Percentiles rank a stretch among this genome's conserved stretches.
These are phyloP conservation scores for Drosophila atripex DNA, from an alignment of 2,888 invertebrate genomes.

Conservation along the genomic window DNA sequence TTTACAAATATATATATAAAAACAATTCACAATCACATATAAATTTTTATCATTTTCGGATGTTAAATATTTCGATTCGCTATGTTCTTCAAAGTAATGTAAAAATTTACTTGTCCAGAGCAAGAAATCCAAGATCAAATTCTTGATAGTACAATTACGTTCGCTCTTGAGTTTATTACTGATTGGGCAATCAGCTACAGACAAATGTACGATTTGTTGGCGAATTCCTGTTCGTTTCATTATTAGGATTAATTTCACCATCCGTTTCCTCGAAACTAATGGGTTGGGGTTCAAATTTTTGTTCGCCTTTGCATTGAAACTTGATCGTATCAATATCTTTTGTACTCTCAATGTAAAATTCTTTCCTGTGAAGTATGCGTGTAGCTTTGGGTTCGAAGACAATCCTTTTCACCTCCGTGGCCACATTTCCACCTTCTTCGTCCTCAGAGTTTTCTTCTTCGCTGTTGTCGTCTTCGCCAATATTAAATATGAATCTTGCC, in stretches of 20 bases:
- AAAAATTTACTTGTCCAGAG: constrained; percentile 76
- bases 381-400: constrained; percentile 58
- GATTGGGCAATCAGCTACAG: constrained; percentile 60
- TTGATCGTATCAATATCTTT: constrained; percentile 74
- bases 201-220: constrained; percentile 36
- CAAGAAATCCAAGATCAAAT: constrained; percentile 75
- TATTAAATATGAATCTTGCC: constrained; percentile 67
- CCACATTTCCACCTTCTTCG: constrained; percentile 37
- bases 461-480: constrained; percentile 64
- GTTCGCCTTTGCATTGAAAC: constrained; percentile 59
- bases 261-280: constrained; percentile 13
- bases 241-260: constrained; percentile 20
- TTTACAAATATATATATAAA: constrained; percentile 74
- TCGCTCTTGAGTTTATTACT: constrained; percentile 13
- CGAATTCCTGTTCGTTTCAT: constrained; percentile 19
- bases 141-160: constrained; percentile 43
- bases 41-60: constrained; percentile 73
- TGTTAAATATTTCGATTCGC: constrained; percentile 76
- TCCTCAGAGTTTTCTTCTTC: constrained; percentile 65
- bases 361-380: constrained; percentile 53
- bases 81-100: constrained; percentile 72
- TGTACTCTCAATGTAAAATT: constrained; percentile 74
- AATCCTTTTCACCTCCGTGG: constrained; percentile 34
- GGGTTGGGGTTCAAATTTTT: constrained; percentile 15
- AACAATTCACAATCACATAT: constrained; percentile 77